Evolutionary conservation across 2,797 vertebrate genomes (phyloP), one percentile per base, ranked within the genome.

Genomic region (Enteromius treurensis): DNA sequence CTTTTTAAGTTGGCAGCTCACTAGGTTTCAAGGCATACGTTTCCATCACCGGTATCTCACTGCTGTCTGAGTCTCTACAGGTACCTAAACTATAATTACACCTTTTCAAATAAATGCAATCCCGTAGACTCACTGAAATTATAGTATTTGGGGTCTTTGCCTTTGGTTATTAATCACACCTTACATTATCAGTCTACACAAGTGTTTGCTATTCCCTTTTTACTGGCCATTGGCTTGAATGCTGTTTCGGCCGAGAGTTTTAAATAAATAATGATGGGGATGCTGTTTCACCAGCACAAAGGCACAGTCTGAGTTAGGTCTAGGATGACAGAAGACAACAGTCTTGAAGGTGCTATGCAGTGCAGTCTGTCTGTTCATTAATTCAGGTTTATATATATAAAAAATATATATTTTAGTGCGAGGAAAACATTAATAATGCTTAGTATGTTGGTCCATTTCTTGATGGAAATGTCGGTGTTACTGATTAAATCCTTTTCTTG

Each of bases 181-280:
- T 2, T 60, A 6, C 34, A 11, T 37, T 37, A 73, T 58, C 19
- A n/a, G 6, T 64, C 26, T 47, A 34, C 19, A 5, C 13, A 17
- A 21, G 37, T n/a, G 77, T 53, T n/a, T 26, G 32, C 3, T 37
- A 5, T 68, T 42, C 5, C 4, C 13, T 65, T 29, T 29, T 79
- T 62, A 42, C 40, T 29, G 9, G 32, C 37, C 10, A 3, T 79
- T 65, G 85, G 55, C 77, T 80, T 49, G 5, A 53, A 65, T 79
- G 32, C 34, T 70, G 17, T 58, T 64, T 45, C 15, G 82, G 74
- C 79, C 9, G 32, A 71, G 53, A 17, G 53, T 15, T 76, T 75
- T 88, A 67, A 86, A 88, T 88, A 82, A 88, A 49, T 86, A 3
- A 88, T 81, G 74, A 84, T 7, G 23, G 34, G 45, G 79, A 79